Evolutionary conservation across 2,113 vertebrate genomes (phyloP).

Genomic region (Malurus melanocephalus): DNA sequence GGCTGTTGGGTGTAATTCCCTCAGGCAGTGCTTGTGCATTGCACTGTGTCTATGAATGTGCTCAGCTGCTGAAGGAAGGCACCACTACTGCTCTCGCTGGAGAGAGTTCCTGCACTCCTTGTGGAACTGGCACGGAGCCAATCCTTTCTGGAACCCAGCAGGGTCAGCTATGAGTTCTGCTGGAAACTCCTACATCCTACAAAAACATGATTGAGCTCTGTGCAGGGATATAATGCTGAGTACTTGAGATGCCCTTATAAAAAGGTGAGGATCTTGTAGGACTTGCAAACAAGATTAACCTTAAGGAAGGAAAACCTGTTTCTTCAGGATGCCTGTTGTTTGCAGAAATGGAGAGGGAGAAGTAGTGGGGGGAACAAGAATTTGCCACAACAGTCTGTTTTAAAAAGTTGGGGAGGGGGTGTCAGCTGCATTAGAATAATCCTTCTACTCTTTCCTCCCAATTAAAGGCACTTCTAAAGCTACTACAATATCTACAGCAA

Average conservation of each 20-base stretch:
- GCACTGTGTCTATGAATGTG: not conserved
- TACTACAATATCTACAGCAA: constrained; percentile 44
- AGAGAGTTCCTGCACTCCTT: not conserved
- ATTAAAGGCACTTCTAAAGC: constrained; percentile 77
- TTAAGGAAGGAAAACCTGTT: not conserved
- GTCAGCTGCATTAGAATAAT: not conserved
- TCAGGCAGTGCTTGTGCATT: not conserved
- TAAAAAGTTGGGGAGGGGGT: not conserved
- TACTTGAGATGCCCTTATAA: not conserved
- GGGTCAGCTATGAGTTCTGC: not conserved
- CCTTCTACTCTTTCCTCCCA: constrained; percentile 14
- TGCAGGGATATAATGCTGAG: not conserved
- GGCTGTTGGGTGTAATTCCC: not conserved
- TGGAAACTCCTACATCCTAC: not conserved
- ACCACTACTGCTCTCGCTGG: not conserved
- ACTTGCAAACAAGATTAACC: not conserved
- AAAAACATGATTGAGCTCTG: fast-evolving
- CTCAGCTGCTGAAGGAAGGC: not conserved
- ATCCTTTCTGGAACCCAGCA: not conserved
- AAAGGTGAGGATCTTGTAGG: not conserved
- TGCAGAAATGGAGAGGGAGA: not conserved
- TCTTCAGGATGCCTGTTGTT: not conserved
- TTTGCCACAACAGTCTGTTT: not conserved
- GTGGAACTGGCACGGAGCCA: not conserved
- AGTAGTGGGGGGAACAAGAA: not conserved